Percentiles rank a stretch among this genome's conserved stretches.
Conservation (phyloP, 2,888 invertebrate genomes). For the Aelia acuminata region DNA sequence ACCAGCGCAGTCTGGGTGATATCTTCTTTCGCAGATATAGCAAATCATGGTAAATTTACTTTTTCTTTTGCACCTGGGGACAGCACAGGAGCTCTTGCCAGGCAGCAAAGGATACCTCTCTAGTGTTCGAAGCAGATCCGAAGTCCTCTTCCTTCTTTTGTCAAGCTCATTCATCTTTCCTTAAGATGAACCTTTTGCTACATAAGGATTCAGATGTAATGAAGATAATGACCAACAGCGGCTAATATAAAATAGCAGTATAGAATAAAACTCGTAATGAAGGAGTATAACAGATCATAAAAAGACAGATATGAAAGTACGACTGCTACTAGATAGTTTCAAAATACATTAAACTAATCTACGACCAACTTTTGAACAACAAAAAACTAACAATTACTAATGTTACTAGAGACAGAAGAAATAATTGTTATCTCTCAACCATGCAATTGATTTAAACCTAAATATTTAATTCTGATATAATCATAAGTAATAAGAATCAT, state of each 20-base stretch:
- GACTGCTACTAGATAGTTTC: background rate
- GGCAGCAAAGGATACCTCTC: background rate
- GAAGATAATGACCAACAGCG: background rate
- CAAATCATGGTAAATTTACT: background rate
- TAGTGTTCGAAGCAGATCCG: background rate
- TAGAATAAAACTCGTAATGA: background rate
- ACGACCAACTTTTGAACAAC: background rate
- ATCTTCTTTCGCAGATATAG: background rate
- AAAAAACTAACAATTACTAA: too few species aligned
- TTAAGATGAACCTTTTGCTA: background rate
- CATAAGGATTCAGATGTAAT: background rate
- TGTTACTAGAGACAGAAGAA: background rate
- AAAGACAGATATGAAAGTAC: background rate
- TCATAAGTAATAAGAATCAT: background rate
- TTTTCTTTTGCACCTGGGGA: background rate
- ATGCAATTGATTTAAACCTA: background rate
- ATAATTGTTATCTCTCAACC: background rate
- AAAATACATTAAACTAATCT: background rate
- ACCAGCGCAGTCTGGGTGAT: background rate
- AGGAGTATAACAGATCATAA: background rate
- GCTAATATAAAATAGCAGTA: background rate
- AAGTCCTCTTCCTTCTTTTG: background rate
- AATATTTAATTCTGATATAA: background rate
- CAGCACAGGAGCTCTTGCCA: background rate
- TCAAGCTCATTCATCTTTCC: background rate